Evolutionary conservation across 2,797 vertebrate species (phyloP).

Genomic region (Staurois parvus): DNA sequence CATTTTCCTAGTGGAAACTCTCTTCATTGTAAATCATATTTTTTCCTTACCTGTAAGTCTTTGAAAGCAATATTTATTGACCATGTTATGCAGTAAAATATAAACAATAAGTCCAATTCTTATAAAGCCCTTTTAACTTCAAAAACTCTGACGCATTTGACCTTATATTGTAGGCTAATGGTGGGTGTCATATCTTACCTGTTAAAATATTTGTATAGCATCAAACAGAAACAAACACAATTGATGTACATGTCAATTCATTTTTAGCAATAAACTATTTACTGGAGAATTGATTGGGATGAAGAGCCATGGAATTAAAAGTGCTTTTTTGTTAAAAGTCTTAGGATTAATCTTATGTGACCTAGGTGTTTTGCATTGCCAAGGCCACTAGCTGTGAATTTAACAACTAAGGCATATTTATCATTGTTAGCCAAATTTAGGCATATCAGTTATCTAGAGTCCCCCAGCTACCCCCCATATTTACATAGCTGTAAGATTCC

Average conservation of each 20-base stretch:
- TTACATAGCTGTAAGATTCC: no score
- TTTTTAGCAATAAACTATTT: neutral
- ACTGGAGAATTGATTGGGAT: neutral
- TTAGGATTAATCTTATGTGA: neutral
- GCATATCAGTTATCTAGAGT: neutral
- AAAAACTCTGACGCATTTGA: neutral
- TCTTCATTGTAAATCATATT: neutral
- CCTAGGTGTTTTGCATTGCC: no score
- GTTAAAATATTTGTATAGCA: neutral
- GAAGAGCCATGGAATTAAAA: neutral
- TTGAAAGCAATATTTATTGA: neutral
- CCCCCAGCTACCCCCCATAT: neutral
- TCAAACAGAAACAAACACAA: conserved; percentile 3
- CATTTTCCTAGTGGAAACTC: no score
- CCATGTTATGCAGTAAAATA: neutral
- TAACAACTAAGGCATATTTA: neutral
- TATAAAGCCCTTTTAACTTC: neutral
- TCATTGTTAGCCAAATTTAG: neutral
- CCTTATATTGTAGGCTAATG: neutral
- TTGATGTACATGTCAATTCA: neutral
- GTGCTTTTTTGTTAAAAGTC: neutral
- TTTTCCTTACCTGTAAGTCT: neutral
- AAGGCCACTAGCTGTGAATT: no score
- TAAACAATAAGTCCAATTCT: neutral
- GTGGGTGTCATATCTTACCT: neutral